These are phyloP conservation scores for Leucophora obtusa DNA, from an alignment of 2,888 invertebrate species.

Conservation along the genomic window DNA sequence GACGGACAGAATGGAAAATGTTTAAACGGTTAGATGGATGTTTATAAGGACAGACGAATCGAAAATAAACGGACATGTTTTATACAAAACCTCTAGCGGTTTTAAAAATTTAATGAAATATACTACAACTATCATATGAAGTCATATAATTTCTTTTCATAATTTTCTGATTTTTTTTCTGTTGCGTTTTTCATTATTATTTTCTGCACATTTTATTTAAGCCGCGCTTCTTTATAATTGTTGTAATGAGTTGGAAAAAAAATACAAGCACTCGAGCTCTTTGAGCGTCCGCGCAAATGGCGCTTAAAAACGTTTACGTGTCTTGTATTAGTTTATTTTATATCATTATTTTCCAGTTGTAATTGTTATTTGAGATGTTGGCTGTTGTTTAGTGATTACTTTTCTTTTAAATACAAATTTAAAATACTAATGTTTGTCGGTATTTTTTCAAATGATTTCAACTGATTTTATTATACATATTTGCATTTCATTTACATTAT, in stretches of 20 bases:
- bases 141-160: slow-evolving; percentile 22
- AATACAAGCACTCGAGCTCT: background rate
- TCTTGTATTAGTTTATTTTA: slow-evolving; percentile 30
- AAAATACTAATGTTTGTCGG: slow-evolving; percentile 10
- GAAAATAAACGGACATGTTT: slow-evolving; percentile 18
- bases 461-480: slow-evolving; percentile 39
- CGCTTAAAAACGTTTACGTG: slow-evolving; percentile 28
- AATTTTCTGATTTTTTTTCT: slow-evolving; percentile 6
- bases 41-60: background rate
- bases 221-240: slow-evolving; percentile 2
- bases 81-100: slow-evolving; percentile 12
- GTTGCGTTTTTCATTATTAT: slow-evolving; percentile 12
- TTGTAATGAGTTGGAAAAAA: background rate
- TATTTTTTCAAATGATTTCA: slow-evolving; percentile 20
- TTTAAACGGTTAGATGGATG: background rate
- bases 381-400: slow-evolving; percentile 20
- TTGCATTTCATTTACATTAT: slow-evolving; percentile 36
- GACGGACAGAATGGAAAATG: slow-evolving; percentile 6
- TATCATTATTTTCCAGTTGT: slow-evolving; percentile 22
- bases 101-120: slow-evolving; percentile 24
- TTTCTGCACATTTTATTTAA: slow-evolving; percentile 33
- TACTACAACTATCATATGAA: slow-evolving; percentile 15
- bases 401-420: slow-evolving; percentile 25
- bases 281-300: slow-evolving; percentile 22
- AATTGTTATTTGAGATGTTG: slow-evolving; percentile 23